Base-by-base conservation (phyloP, 1,140 invertebrate species). In the Prorops nasuta region DNA sequence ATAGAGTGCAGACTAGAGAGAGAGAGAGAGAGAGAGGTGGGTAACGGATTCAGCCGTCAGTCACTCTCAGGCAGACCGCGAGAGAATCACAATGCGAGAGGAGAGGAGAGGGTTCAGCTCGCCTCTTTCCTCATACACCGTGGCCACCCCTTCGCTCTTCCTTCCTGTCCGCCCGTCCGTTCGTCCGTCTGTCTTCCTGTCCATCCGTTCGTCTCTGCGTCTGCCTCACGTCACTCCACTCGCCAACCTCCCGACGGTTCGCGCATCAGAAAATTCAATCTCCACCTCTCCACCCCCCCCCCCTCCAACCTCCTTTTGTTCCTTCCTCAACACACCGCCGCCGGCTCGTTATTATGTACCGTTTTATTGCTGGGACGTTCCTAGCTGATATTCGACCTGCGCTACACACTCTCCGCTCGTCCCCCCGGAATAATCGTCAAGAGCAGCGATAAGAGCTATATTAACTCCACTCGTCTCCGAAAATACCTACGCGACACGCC, bases 51-150 rank as follows among this genome's bases (percentile, higher is more conserved):
- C 73, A 76, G 52, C 71, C 65, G 74, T 75, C 73, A 77, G 67
- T 75, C 73, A 74, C 62, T 71, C 64, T 53, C 64, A 67, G 70
- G 66, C 64, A 72, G 67, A 71, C 68, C 67, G 65, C 64, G 61
- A 67, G 71, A 72, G 71, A 74, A 72, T 75, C 69, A 76, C 73
- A 76, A 77, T 76, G 67, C 74, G 57, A 62, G 64, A 60, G n/a
- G n/a, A n/a, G n/a, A n/a, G n/a, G n/a, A n/a, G n/a, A n/a, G n/a
- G n/a, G 49, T 60, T 66, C 61, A 43, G 46, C 51, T 43, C 54
- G 46, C 41, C 54, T 49, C 51, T 44, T 38, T 38, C 59, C 43
- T 61, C 59, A 43, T 54, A 58, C 58, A 28, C 24, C 24, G 16
- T 31, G 22, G 14, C 31, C 24, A 40, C 42, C 38, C 15, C 37